A percentile compares a stretch with the other conserved stretches of the same genome.
phyloP scores from a whole-genome alignment of 2,888 invertebrate genomes.

The Cerceris ruficornis region DNA sequence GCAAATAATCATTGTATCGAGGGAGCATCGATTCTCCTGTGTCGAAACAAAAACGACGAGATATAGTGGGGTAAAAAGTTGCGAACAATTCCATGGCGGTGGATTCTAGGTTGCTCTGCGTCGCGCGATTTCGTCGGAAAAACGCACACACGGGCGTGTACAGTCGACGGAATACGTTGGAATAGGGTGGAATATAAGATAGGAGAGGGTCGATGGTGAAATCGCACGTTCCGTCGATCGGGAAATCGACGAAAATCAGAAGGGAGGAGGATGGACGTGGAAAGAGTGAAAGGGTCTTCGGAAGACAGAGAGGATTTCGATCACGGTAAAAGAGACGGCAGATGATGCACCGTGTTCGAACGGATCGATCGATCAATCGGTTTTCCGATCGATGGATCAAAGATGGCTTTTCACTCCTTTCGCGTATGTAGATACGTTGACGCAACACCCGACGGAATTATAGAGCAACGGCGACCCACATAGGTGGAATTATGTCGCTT shows the following conservation, averaged over 20 bases:
- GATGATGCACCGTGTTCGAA: conserved; percentile 25
- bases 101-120: background rate
- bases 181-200: conserved; percentile 9
- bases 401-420: background rate
- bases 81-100: conserved; percentile 4
- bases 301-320: conserved; percentile 6
- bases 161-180: background rate
- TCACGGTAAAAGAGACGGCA: conserved; percentile 7
- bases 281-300: background rate
- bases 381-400: conserved; percentile 12
- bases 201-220: conserved; percentile 27
- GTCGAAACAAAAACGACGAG: background rate
- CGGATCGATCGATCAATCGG: conserved; percentile 38
- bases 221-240: conserved; percentile 2
- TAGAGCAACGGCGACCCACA: conserved; percentile 55
- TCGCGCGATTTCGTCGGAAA: conserved; percentile 13
- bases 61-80: background rate
- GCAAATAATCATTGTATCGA: no score
- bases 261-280: background rate
- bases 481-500: conserved; percentile 60
- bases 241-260: conserved; percentile 3
- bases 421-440: conserved; percentile 6
- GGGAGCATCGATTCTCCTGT: background rate
- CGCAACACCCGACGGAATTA: conserved; percentile 57
- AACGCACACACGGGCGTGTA: conserved; percentile 5